Conservation (phyloP, 2,113 vertebrate species). For the Myiopsitta monachus region DNA sequence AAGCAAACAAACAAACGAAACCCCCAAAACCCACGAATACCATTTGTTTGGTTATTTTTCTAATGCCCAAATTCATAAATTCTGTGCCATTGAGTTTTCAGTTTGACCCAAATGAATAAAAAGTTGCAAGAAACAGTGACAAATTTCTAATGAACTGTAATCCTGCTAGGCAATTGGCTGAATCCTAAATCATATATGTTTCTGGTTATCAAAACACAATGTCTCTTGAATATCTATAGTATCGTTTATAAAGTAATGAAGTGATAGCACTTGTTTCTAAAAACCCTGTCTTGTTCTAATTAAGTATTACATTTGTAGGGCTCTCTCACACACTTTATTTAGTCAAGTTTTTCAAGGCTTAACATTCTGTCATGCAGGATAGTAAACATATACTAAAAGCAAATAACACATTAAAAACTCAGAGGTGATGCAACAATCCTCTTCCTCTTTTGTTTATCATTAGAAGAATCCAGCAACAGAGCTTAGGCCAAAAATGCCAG, state of each 20-base stretch:
- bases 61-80: not conserved
- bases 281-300: slow-evolving; percentile 6
- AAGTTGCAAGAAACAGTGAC: not conserved
- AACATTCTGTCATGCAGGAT: not conserved
- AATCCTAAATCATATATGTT: not conserved
- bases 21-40: not conserved
- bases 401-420: not conserved
- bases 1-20: not conserved
- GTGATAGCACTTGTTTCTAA: slow-evolving; percentile 35
- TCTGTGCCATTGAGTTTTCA: not conserved
- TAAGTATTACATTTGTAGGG: slow-evolving; percentile 22
- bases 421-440: not conserved
- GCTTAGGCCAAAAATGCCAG: not conserved
- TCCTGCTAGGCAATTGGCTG: not conserved
- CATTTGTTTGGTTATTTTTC: not conserved
- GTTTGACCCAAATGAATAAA: not conserved
- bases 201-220: slow-evolving; percentile 20
- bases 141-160: not conserved
- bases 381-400: not conserved
- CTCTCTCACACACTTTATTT: slow-evolving; percentile 33
- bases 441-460: not conserved
- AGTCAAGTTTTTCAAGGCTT: slow-evolving; percentile 4
- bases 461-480: not conserved
- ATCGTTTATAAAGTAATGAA: slow-evolving; percentile 21
- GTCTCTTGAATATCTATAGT: slow-evolving; percentile 30